phyloP scores from a whole-genome alignment of 2,888 invertebrate genomes.

The Ditula angustiorana region DNA sequence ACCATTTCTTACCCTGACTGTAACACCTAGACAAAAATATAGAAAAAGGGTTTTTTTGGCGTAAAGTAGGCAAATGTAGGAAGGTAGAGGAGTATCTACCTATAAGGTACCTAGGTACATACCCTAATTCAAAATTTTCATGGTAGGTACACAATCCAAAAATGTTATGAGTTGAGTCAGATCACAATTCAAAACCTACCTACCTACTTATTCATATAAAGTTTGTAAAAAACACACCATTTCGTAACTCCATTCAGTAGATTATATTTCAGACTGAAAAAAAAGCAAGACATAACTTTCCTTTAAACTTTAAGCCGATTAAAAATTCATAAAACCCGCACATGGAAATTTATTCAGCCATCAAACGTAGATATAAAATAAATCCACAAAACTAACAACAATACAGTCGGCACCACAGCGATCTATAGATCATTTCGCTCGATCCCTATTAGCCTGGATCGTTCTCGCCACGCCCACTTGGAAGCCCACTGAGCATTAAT shows the following conservation, averaged over 20 bases:
- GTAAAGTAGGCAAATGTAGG: too few species aligned
- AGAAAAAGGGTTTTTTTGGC: too few species aligned
- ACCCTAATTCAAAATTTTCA: too few species aligned
- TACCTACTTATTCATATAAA: too few species aligned
- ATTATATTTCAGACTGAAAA: constrained; percentile 12
- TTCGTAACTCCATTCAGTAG: neutral
- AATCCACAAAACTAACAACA: constrained; percentile 80
- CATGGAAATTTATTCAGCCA: constrained; percentile 74
- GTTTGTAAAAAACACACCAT: too few species aligned
- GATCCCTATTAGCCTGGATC: constrained; percentile 81
- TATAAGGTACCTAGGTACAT: too few species aligned
- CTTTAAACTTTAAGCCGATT: constrained; percentile 57
- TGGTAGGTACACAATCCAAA: too few species aligned
- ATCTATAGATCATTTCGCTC: constrained; percentile 84
- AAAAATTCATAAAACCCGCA: constrained; percentile 60
- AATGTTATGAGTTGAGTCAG: too few species aligned
- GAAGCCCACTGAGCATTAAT: constrained; percentile 85
- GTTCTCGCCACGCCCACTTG: constrained; percentile 72
- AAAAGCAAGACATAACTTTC: neutral
- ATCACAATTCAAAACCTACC: too few species aligned
- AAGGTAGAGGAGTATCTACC: too few species aligned
- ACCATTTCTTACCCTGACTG: too few species aligned
- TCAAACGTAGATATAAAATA: constrained; percentile 78
- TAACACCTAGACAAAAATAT: too few species aligned
- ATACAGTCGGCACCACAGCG: constrained; percentile 73